Evolutionary conservation across 2,888 invertebrate species (phyloP), one percentile per base, ranked within the genome.

Genomic region (Nomada fabriciana): DNA sequence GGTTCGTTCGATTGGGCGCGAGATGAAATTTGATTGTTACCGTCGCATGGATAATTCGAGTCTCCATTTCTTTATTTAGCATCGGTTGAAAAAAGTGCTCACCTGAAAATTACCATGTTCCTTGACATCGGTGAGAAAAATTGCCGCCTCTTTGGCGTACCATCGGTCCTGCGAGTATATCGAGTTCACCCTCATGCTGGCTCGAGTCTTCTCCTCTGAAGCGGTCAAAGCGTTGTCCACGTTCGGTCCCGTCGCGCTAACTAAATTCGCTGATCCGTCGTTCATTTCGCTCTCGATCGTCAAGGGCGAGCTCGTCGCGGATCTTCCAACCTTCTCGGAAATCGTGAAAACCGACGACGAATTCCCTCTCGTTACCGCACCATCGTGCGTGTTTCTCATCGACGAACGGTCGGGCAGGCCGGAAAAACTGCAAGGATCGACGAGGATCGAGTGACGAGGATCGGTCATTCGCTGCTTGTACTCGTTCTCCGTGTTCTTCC

Each of bases 81-180:
- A 9, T 3, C 13, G 15, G 7, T 36, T 36, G 36, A 36, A 1
- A 11, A n/a, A 23, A 23, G 11, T 25, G 9, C 90, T 89, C 75
- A 93, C 93, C 91, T 93, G 93, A 88, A 93, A 93, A 55, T 90
- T 80, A 75, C 80, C 87, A 60, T 90, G 90, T 76, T 93, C 91
- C 84, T 92, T 92, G 78, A 89, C 84, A 60, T 92, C 91, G 47
- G 90, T 90, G 61, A 91, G 88, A 82, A 93, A 92, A 55, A 92
- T 90, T 61, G 91, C 85, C 4, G 87, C 72, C 9, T 92, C 92
- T 87, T 93, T 93, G 65, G 83, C 82, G 50, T 89, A 89, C 92
- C 93, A 93, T 63, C 93, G 91, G 59, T 93, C 93, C 84, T 93
- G 93, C 61, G 93, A 92, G 84, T 93, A 94, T 73, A 94, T 93